Base-by-base conservation (phyloP, 2,888 invertebrate species). In the Philonicus albiceps region DNA sequence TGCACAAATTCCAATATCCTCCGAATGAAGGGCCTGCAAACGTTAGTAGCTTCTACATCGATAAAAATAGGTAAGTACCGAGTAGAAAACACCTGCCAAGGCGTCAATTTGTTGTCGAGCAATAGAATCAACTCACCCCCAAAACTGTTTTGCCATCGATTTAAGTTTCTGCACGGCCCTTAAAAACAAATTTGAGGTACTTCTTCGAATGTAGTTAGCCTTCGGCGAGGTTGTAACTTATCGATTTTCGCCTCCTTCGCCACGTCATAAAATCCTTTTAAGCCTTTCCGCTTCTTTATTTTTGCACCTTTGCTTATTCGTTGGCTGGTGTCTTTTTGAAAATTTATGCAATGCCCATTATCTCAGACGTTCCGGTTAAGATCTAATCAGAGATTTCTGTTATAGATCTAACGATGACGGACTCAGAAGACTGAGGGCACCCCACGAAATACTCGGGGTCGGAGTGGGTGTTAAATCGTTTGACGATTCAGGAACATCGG, bases 371-470 rank as follows among this genome's bases (percentile, higher is more conserved):
- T 74, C 34, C 3, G 11, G 11, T 74, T 34, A 37, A 80, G 40
- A 34, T 49, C n/a, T 75, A 83, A 78, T 73, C 72, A 64, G 49
- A 27, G 55, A 19, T 75, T 80, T 74, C 11, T 19, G 13, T 86
- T 87, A 49, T 85, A 88, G 86, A 80, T 40, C 30, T n/a, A 83
- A 73, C 13, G 86, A 87, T 22, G 53, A 75, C n/a, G 34, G 34
- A 19, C 30, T 49, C 11, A 87, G 86, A 74, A 86, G 87, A 55
- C 55, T 87, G 30, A 85, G 72, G 40, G 87, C 89, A 43, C 90
- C 89, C 31, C 90, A 90, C 85, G 90, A 90, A 89, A 87, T 89
- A 74, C 88, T 89, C 85, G 89, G 90, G 27, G 89, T 89, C 73
- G 89, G 87, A 84, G 84, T 73, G 1, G 81, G 81, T 37, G 73